These are phyloP conservation scores for Tolypeutes matacus DNA, from an alignment of 2,797 vertebrate genomes.

Conservation along the genomic window DNA sequence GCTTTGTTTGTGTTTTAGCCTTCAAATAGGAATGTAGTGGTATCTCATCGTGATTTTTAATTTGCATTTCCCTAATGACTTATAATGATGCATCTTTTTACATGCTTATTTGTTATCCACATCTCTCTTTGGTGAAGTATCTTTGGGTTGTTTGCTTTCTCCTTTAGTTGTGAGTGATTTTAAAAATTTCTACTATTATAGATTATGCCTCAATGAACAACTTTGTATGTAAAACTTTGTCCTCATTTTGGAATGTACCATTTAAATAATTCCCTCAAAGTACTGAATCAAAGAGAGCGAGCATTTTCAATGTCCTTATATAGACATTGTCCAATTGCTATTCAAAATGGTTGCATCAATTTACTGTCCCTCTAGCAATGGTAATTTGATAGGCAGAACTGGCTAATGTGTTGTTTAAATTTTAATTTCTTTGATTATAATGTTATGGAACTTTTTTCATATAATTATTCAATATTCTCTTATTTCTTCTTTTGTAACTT, in stretches of 20 bases:
- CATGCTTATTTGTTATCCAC: neutral
- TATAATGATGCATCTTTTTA: neutral
- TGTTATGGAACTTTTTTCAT: neutral
- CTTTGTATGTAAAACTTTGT: neutral
- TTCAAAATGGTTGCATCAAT: neutral
- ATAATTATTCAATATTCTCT: neutral
- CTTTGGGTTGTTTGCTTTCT: conserved; percentile 36
- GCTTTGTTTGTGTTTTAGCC: neutral
- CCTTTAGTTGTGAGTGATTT: neutral
- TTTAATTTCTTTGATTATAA: conserved; percentile 33
- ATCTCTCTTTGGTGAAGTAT: neutral
- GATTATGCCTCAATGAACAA: neutral
- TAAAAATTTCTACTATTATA: neutral
- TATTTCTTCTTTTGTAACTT: conserved; percentile 14
- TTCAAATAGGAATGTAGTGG: neutral
- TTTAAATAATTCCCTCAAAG: conserved; percentile 42
- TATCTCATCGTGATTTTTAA: neutral
- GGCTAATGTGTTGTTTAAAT: neutral
- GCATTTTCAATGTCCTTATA: neutral
- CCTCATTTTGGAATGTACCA: neutral
- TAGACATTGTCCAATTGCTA: neutral
- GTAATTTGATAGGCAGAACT: neutral
- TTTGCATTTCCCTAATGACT: neutral
- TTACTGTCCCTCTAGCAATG: neutral
- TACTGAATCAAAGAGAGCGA: neutral